These are phyloP conservation scores for Mycogona germanica DNA, from an alignment of 2,888 invertebrate genomes.

Conservation along the genomic window DNA sequence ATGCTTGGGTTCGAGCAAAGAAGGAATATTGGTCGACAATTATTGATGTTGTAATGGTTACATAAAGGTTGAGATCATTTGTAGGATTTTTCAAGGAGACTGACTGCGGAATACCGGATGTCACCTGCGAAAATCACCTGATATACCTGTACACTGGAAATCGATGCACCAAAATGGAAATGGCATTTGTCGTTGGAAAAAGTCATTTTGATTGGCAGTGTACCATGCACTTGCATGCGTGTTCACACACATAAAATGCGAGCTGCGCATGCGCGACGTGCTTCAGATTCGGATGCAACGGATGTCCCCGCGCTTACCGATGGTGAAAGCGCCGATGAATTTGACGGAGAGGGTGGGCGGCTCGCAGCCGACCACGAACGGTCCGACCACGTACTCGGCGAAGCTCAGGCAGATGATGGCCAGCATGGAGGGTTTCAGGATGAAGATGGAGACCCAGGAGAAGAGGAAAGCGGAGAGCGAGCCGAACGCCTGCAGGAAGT, in stretches of 20 bases:
- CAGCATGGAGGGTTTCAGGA: conserved; percentile 87
- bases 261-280: neutral
- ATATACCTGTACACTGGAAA: no score
- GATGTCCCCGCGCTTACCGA: conserved; percentile 45
- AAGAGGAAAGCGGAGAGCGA: conserved; percentile 83
- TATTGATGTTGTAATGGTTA: no score
- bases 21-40: no score
- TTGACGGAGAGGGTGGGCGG: conserved; percentile 72
- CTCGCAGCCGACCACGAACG: conserved; percentile 74
- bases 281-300: neutral
- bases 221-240: no score
- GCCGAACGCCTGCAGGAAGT: conserved; percentile 91
- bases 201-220: no score
- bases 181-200: no score
- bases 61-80: no score
- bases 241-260: neutral
- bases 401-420: conserved; percentile 87
- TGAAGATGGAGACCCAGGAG: conserved; percentile 86
- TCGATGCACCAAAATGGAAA: no score
- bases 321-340: conserved; percentile 73
- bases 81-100: no score
- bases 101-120: no score
- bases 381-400: conserved; percentile 85
- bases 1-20: no score
- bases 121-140: no score